Evolutionary conservation across 92 coral and sea anemone genomes (phyloP).

Genomic region (Ricordea florida): DNA sequence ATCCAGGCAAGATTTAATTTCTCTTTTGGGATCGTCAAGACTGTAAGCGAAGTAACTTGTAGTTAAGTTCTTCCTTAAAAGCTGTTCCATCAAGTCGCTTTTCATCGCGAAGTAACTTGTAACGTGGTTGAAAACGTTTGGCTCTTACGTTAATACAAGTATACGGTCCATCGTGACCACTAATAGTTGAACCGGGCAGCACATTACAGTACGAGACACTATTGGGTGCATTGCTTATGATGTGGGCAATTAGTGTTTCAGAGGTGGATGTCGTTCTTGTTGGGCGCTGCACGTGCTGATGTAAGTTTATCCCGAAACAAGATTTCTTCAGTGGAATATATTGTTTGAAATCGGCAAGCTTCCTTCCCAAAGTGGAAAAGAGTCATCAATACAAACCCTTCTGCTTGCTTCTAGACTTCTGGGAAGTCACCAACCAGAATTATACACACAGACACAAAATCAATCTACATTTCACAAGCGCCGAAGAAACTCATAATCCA

Average conservation of each 20-base stretch:
- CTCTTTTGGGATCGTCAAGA: constrained; percentile 25
- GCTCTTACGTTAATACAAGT: constrained; percentile 56
- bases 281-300: constrained; percentile 24
- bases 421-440: constrained; percentile 7
- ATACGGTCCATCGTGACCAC: constrained; percentile 50
- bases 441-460: constrained; percentile 18
- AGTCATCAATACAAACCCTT: constrained; percentile 39
- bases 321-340: constrained; percentile 35
- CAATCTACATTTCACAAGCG: too few species aligned
- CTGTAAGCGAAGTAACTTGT: constrained; percentile 33
- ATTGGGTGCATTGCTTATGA: constrained; percentile 20
- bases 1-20: constrained; percentile 53
- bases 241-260: constrained; percentile 55
- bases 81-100: constrained; percentile 4
- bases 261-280: constrained; percentile 17
- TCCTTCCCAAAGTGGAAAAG: constrained; percentile 42
- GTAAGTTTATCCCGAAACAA: constrained; percentile 15
- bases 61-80: constrained; percentile 23
- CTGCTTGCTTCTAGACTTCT: constrained; percentile 26
- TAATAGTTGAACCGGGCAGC: constrained; percentile 27
- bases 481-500: too few species aligned
- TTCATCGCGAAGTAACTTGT: constrained; percentile 38
- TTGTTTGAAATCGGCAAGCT: constrained; percentile 43
- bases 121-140: constrained; percentile 52
- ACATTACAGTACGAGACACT: constrained; percentile 18